Evolutionary conservation across 1,140 invertebrate genomes (phyloP).

Genomic region (Drosophila prosaltans): DNA sequence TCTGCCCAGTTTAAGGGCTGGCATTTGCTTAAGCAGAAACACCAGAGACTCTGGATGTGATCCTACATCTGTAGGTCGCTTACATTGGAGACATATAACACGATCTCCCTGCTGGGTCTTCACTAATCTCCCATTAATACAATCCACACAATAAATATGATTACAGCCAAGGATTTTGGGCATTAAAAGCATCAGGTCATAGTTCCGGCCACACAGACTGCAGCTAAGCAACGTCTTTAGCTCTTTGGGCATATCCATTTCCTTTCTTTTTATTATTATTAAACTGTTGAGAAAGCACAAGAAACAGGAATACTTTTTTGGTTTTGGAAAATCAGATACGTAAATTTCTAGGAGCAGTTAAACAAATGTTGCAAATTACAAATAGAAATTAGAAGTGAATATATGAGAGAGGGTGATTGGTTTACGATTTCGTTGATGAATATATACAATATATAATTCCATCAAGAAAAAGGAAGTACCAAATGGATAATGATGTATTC

Average conservation of each 20-base stretch:
- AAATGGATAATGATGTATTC: too few species aligned
- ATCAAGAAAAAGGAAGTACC: too few species aligned
- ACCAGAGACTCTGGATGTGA: slow-evolving; percentile 85
- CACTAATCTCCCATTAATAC: slow-evolving; percentile 82
- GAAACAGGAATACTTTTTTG: background rate
- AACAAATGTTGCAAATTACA: slow-evolving; percentile 25
- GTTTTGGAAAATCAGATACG: background rate
- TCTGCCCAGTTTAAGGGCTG: slow-evolving; percentile 33
- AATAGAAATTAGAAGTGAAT: background rate
- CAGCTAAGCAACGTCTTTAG: slow-evolving; percentile 89
- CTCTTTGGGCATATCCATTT: slow-evolving; percentile 85
- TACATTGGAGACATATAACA: slow-evolving; percentile 86
- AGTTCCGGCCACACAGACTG: slow-evolving; percentile 87
- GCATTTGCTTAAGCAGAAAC: slow-evolving; percentile 80
- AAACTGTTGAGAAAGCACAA: background rate
- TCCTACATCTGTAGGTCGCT: slow-evolving; percentile 87
- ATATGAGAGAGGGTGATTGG: background rate
- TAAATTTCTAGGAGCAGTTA: background rate
- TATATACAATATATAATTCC: too few species aligned
- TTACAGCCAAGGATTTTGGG: slow-evolving; percentile 90
- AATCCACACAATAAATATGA: slow-evolving; percentile 90
- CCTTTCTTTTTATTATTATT: background rate
- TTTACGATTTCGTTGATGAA: too few species aligned
- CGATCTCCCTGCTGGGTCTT: slow-evolving; percentile 86
- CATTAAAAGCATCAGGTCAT: slow-evolving; percentile 85